Conservation (phyloP, 2,797 vertebrate genomes). For the Sylvia borin region DNA sequence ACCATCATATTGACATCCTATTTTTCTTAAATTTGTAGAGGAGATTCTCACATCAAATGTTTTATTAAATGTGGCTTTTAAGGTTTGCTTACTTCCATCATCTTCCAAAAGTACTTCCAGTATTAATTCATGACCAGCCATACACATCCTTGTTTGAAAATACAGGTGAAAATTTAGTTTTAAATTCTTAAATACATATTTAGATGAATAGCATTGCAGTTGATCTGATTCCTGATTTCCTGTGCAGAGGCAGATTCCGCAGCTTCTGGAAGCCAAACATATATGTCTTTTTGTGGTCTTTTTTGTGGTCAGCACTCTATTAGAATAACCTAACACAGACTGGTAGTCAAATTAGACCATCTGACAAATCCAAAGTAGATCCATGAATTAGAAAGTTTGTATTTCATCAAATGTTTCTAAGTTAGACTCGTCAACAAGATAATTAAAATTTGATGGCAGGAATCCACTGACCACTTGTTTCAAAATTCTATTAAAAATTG, state of each 20-base stretch:
- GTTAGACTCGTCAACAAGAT: neutral
- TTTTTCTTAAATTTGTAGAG: neutral
- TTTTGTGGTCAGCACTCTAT: neutral
- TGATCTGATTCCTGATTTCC: neutral
- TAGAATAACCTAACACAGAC: neutral
- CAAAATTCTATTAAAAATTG: neutral
- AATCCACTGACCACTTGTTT: neutral
- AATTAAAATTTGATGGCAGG: neutral
- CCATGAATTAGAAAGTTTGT: neutral
- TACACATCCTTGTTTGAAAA: neutral
- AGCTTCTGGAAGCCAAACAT: neutral
- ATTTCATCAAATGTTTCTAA: neutral
- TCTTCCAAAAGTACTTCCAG: neutral
- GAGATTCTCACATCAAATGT: neutral
- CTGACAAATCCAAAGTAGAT: neutral
- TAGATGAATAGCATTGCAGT: neutral
- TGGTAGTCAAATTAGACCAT: neutral
- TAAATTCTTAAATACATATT: neutral
- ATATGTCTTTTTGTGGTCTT: neutral
- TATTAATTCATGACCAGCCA: neutral
- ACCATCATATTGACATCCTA: neutral
- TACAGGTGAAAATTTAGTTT: neutral
- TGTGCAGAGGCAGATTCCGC: neutral
- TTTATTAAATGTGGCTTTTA: neutral
- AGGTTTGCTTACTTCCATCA: neutral